Evolutionary conservation across 2,888 invertebrate species (phyloP), one percentile per base, ranked within the genome.

Genomic region (Hirtodrosophila cameraria): DNA sequence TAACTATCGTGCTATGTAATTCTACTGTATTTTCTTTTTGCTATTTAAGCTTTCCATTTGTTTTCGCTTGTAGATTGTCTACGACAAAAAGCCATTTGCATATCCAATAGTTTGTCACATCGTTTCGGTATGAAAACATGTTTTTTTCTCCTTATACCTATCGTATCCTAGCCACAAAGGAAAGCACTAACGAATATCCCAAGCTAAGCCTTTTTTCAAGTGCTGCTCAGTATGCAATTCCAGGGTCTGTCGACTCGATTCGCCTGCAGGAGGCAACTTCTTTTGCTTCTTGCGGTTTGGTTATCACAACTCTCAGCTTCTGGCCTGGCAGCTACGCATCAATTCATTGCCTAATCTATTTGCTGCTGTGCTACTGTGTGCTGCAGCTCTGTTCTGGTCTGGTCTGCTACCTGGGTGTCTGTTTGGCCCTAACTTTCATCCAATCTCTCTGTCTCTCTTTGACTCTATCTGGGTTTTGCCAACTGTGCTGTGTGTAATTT

Each of bases 281-380:
- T 67, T 75, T 48, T 59, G 46, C 64, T 75, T 35, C 78, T 62
- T 71, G 78, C 60, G 82, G 78, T 81, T 81, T 60, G 71, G 75
- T 84, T 84, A 79, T 79, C 85, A 78, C 82, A 84, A 84, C 82
- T 79, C 75, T 64, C 74, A 73, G 70, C 81, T 69, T 61, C 69
- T 71, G 63, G 75, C 54, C 79, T 79, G 80, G 86, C 80, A 85
- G 86, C 83, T 82, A 82, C 83, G 86, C 80, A 80, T 80, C 80
- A 85, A 80, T 80, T 85, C 80, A 73, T 82, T 75, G 83, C 83
- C 80, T 80, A 80, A 80, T 80, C 86, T 80, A 80, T 80, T 80
- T 80, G 83, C 86, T 69, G 79, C 71, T 69, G 55, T 54, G 62
- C 67, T 60, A 39, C 77, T 75, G 49, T 57, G n/a, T n/a, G n/a